These are phyloP conservation scores for Ophonus ardosiacus DNA, from an alignment of 2,888 invertebrate species.

Conservation along the genomic window DNA sequence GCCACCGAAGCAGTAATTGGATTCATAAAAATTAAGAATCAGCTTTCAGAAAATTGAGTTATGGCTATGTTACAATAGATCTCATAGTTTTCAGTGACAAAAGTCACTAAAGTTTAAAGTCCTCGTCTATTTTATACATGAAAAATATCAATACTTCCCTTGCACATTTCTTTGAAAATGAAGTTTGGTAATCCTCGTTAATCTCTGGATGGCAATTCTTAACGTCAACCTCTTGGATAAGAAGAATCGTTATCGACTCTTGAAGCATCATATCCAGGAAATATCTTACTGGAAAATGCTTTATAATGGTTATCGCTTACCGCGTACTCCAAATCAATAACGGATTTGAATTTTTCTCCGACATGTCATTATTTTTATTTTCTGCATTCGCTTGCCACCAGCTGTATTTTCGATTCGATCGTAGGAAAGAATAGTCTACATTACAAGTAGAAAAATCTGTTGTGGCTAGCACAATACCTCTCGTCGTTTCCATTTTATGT, in stretches of 20 bases:
- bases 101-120: too few relatives aligned
- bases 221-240: not conserved
- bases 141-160: too few relatives aligned
- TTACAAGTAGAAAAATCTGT: too few relatives aligned
- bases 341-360: constrained; percentile 22
- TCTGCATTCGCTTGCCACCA: not conserved
- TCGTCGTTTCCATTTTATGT: too few relatives aligned
- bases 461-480: too few relatives aligned
- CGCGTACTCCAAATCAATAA: constrained; percentile 29
- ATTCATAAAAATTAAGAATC: too few relatives aligned
- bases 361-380: constrained; percentile 46
- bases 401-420: constrained; percentile 38
- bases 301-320: constrained; percentile 47
- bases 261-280: constrained; percentile 34
- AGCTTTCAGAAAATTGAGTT: too few relatives aligned
- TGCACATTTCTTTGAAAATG: not conserved
- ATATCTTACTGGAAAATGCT: constrained; percentile 40
- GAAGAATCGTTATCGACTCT: constrained; percentile 19
- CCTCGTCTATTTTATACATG: too few relatives aligned
- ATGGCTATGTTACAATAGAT: too few relatives aligned
- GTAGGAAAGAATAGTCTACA: not conserved
- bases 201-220: not conserved
- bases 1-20: too few relatives aligned
- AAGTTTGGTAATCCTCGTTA: not conserved
- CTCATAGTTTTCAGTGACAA: too few relatives aligned